phyloP scores from a whole-genome alignment of 1,140 invertebrate genomes.

The Kradibia gibbosae region DNA sequence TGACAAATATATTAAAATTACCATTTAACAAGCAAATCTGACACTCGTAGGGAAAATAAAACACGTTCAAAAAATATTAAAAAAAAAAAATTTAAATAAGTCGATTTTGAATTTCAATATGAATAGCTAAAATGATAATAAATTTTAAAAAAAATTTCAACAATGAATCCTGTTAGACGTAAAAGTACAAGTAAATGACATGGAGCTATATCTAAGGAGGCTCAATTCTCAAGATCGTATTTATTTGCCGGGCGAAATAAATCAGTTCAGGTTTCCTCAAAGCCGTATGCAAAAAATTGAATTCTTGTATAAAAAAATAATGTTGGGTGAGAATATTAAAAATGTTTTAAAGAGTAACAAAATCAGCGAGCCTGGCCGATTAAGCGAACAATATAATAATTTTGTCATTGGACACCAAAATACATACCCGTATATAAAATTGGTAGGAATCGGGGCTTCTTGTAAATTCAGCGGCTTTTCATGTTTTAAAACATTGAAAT shows the following conservation, averaged over 20 bases:
- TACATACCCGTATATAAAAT: too few relatives aligned
- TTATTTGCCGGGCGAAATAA: not conserved
- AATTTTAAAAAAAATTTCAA: too few relatives aligned
- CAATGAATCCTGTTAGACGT: not conserved
- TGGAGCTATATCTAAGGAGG: not conserved
- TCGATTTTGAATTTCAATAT: too few relatives aligned
- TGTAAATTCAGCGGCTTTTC: not conserved
- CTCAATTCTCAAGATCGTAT: not conserved
- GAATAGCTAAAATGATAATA: too few relatives aligned
- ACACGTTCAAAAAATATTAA: too few relatives aligned
- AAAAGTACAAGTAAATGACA: not conserved
- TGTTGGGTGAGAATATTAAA: too few relatives aligned
- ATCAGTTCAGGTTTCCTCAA: not conserved
- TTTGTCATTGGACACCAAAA: not conserved
- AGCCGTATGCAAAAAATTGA: not conserved
- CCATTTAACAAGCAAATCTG: too few relatives aligned
- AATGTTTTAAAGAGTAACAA: not conserved
- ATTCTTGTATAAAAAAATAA: not conserved
- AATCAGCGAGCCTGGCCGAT: not conserved
- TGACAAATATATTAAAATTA: not conserved
- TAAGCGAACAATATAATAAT: constrained; percentile 4
- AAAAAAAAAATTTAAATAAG: too few relatives aligned
- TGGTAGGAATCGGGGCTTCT: not conserved
- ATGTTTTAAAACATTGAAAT: constrained; percentile 40
- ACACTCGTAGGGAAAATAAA: not conserved